Base-by-base conservation (phyloP, 2,797 vertebrate genomes). In the Cossypha polioptera region DNA sequence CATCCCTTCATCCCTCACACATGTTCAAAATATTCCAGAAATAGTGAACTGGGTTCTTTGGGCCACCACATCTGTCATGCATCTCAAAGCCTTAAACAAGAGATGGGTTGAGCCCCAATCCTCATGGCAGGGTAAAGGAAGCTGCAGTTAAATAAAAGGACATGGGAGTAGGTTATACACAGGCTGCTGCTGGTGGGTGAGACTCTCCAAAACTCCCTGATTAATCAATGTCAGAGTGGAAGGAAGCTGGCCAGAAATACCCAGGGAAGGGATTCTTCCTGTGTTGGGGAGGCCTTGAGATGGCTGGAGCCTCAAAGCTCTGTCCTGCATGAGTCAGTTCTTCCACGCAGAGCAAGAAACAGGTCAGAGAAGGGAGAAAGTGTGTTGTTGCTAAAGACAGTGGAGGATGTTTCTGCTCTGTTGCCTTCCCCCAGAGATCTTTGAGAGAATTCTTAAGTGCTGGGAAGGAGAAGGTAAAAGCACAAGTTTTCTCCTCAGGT, bases 51-150 rank as follows among this genome's bases (percentile, higher is more conserved):
- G 6, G 16, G 8, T 69, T 12, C n/a, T 86, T 66, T 62, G 48
- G n/a, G 38, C 28, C 20, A n/a, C 31, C 13, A 31, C 0, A 0
- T 28, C 26, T 50, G 24, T 62, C 51, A 14, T 38, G 47, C n/a
- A 66, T 29, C 38, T 83, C 68, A 53, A 80, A 53, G 20, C 17
- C 42, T 65, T 57, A 50, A 47, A 35, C n/a, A 72, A 68, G 57
- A 62, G 47, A 31, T 10, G 24, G 29, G 13, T 16, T 63, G 31
- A 80, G 26, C 55, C 51, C 20, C 3, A 61, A 1, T 40, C 26
- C 20, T 77, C 55, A 62, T 58, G 35, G 57, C 76, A 42, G 26
- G 5, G 20, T 43, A 61, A 86, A 73, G 5, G 21, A 65, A 61
- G 13, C 33, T 89, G 47, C 47, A 76, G n/a, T 45, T 84, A 21